Evolutionary conservation across 2,888 invertebrate species (phyloP).

Genomic region (Conomelus anceps): DNA sequence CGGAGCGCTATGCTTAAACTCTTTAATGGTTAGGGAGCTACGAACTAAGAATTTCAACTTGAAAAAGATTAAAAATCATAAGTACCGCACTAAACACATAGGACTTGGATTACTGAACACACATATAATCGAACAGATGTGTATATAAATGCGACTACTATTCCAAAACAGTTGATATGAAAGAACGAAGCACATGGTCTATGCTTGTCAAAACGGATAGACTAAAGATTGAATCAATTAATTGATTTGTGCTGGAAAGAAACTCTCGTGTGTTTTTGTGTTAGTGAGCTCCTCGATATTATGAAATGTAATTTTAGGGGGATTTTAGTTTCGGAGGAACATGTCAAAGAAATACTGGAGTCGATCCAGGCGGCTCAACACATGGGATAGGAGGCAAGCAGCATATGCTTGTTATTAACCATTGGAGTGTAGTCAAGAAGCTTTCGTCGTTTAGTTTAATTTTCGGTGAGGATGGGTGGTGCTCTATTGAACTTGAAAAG

Average conservation of each 20-base stretch:
- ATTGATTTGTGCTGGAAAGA: background rate
- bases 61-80: no score
- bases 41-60: no score
- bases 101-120: background rate
- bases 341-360: background rate
- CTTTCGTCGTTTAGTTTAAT: background rate
- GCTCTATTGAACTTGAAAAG: background rate
- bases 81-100: no score
- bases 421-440: background rate
- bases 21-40: no score
- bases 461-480: background rate
- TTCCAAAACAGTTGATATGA: background rate
- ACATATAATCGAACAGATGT: background rate
- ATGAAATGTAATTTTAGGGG: background rate
- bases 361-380: background rate
- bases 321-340: background rate
- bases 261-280: background rate
- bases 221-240: background rate
- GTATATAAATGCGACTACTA: no score
- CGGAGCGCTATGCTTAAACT: no score
- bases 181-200: background rate
- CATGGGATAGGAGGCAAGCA: background rate
- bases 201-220: background rate
- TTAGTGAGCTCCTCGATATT: background rate
- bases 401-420: background rate